These are phyloP conservation scores for Heteronetta atricapilla DNA, from an alignment of 2,113 vertebrate species.

Conservation along the genomic window DNA sequence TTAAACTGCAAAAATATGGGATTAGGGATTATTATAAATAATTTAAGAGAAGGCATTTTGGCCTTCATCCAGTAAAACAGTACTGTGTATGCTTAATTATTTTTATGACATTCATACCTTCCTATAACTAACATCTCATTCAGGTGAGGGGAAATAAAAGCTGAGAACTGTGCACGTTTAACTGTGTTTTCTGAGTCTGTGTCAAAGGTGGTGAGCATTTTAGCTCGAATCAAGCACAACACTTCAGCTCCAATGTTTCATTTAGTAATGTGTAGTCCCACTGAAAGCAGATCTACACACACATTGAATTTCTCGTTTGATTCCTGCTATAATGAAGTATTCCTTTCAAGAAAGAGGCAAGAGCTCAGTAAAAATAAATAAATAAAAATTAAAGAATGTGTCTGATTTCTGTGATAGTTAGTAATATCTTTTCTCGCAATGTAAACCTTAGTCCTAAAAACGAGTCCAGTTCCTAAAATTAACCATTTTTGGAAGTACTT, in stretches of 20 bases:
- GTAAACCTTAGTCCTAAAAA: neutral
- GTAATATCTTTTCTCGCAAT: neutral
- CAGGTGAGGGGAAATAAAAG: neutral
- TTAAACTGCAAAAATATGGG: neutral
- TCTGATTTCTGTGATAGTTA: neutral
- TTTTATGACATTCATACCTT: neutral
- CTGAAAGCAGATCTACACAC: neutral
- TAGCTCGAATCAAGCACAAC: neutral
- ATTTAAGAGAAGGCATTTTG: neutral
- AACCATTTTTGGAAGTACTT: neutral
- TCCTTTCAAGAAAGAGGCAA: neutral
- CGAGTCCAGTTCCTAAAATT: neutral
- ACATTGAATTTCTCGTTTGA: neutral
- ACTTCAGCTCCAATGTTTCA: neutral
- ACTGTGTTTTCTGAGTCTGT: neutral
- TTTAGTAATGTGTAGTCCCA: neutral
- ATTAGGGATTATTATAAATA: neutral
- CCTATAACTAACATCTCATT: neutral
- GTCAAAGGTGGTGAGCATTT: neutral
- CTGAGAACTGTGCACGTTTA: neutral
- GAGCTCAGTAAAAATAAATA: neutral
- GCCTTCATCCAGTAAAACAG: neutral
- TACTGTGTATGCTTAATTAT: neutral
- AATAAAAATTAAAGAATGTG: fast-evolving
- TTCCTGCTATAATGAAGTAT: neutral